A percentile compares a stretch with the other conserved stretches of the same genome.
phyloP scores from a whole-genome alignment of 2,797 vertebrate species.

The Percopsis omiscomaycus region DNA sequence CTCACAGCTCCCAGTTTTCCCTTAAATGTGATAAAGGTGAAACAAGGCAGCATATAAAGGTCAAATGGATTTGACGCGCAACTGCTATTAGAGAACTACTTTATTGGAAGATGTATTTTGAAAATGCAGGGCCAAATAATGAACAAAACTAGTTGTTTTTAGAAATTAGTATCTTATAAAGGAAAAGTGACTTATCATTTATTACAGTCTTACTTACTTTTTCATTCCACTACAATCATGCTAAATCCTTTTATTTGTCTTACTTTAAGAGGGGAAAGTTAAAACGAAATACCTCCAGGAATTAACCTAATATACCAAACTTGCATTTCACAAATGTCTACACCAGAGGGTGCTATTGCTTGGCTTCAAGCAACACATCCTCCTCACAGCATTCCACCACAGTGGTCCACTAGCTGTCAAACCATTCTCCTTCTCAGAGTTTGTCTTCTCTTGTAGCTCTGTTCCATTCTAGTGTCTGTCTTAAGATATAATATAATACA shows the following conservation, averaged over 20 bases:
- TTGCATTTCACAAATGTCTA: constrained; percentile 34
- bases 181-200: constrained; percentile 36
- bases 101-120: constrained; percentile 66
- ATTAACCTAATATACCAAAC: constrained; percentile 16
- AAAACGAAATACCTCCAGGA: constrained; percentile 30
- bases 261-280: constrained; percentile 44
- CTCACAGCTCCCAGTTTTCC: constrained; percentile 80
- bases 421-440: constrained; percentile 44
- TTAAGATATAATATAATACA: constrained; percentile 43
- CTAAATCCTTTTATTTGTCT: constrained; percentile 58
- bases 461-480: constrained; percentile 36
- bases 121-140: constrained; percentile 39
- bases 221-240: constrained; percentile 52
- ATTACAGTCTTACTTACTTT: constrained; percentile 45
- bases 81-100: constrained; percentile 71
- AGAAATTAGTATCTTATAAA: constrained; percentile 45
- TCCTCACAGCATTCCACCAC: constrained; percentile 17
- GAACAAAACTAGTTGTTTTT: constrained; percentile 52
- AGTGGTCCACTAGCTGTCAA: constrained; percentile 34
- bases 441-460: constrained; percentile 9
- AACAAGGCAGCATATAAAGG: constrained; percentile 73
- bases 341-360: constrained; percentile 61
- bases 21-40: constrained; percentile 83
- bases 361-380: constrained; percentile 42
- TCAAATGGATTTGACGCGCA: constrained; percentile 54